Conservation (phyloP, 2,888 invertebrate genomes). For the Diaprepes abbreviatus region DNA sequence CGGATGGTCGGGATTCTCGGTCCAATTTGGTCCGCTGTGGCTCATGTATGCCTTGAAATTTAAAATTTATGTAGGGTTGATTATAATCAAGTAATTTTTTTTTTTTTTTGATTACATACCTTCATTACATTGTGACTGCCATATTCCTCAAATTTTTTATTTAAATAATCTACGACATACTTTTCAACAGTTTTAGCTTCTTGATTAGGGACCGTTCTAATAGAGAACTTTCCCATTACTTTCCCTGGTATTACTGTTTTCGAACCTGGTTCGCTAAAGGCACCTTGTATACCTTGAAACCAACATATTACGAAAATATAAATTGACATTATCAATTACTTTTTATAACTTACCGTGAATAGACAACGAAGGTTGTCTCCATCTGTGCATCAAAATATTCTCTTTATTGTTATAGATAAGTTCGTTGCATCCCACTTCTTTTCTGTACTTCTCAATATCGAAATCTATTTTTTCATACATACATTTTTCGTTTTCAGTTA, state of each 20-base stretch:
- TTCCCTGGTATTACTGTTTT: conserved; percentile 96
- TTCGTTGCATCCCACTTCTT: conserved; percentile 77
- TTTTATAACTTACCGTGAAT: conserved; percentile 78
- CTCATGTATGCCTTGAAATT: conserved; percentile 55
- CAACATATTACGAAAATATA: not conserved
- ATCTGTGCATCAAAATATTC: conserved; percentile 91
- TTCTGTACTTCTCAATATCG: conserved; percentile 82
- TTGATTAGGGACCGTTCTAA: conserved; percentile 95
- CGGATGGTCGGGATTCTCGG: conserved; percentile 91
- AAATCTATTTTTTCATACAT: conserved; percentile 90
- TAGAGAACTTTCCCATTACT: conserved; percentile 97
- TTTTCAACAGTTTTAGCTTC: conserved; percentile 86
- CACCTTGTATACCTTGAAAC: conserved; percentile 77
- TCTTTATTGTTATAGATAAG: conserved; percentile 85
- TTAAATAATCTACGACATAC: conserved; percentile 82
- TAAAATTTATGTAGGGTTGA: too few species aligned
- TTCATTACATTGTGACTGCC: conserved; percentile 90
- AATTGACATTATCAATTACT: conserved; percentile 66
- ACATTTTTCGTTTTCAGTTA: conserved; percentile 78
- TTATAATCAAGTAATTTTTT: too few species aligned
- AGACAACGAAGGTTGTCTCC: conserved; percentile 94
- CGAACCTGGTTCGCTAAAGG: conserved; percentile 92
- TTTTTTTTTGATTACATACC: conserved; percentile 67
- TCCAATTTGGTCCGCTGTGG: conserved; percentile 89
- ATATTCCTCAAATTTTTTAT: conserved; percentile 83